Evolutionary conservation across 1,140 invertebrate genomes (phyloP).

Genomic region (Neoseiulus cucumeris): DNA sequence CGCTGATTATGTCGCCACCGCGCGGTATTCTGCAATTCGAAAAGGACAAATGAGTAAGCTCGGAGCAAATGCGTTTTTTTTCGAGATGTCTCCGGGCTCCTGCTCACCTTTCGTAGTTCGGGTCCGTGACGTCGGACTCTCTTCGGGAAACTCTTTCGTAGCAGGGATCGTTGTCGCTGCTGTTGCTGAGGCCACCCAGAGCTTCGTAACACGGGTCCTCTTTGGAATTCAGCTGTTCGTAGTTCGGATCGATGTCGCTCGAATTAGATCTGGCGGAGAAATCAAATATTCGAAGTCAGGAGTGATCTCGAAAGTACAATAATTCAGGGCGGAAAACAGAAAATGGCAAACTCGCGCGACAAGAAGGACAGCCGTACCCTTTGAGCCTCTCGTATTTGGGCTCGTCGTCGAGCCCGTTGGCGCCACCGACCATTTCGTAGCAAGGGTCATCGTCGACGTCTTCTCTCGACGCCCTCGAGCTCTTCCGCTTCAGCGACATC

Average conservation of each 20-base stretch:
- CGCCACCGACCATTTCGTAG: conserved; percentile 3
- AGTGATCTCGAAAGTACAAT: no score
- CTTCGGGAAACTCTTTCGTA: background rate
- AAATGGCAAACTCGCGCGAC: no score
- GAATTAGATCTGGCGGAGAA: background rate
- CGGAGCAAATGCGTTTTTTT: no score
- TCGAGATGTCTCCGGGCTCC: no score
- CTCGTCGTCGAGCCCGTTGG: background rate
- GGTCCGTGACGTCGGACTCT: background rate
- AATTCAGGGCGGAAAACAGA: no score
- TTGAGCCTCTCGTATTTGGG: conserved; percentile 3
- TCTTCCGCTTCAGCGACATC: conserved; percentile 7
- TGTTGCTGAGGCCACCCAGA: background rate
- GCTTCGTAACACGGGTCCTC: background rate
- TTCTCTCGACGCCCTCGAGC: background rate
- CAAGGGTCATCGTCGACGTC: conserved; percentile 1
- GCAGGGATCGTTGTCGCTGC: background rate
- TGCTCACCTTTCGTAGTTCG: conserved; percentile 6
- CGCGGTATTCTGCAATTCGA: background rate
- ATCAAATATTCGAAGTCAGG: no score
- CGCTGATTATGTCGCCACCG: background rate
- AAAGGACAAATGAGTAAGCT: background rate
- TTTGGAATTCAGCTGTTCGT: conserved; percentile 2
- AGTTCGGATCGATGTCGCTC: conserved; percentile 8
- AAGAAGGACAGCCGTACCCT: background rate